Base-by-base conservation (phyloP, 2,113 vertebrate species). In the Limnothrissa miodon region DNA sequence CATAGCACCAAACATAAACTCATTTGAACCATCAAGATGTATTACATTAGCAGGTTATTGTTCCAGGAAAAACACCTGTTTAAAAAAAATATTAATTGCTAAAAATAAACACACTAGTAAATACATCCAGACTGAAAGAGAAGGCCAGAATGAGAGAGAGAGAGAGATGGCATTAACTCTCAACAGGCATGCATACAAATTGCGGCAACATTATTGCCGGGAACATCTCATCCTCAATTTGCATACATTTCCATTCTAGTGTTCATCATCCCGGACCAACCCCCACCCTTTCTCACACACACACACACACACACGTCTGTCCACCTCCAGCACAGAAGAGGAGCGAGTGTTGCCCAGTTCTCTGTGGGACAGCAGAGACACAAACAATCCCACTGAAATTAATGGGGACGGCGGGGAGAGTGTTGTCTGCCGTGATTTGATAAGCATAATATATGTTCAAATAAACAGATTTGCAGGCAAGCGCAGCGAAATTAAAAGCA, bases 221-320 rank as follows among this genome's bases (percentile, higher is more conserved):
- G 45, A 21, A 10, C 29, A 42, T 78, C 46, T 74, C 39, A 62
- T 78, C 62, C 39, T 1, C 78, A 36, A 85, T 89, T 86, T 86
- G 83, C 86, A 86, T 86, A 83, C 62, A 82, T 87, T 89, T 80
- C n/a, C 81, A 85, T 83, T 81, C 74, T 17, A 45, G 48, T 86
- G 66, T 42, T 79, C 48, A 66, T 23, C 56, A 66, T 70, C 79
- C 56, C 79, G 19, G 21, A n/a, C 29, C 74, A 81, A 42, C 78
- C 39, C 81, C 79, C 33, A 39, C 33, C 6, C 19, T 79, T 81
- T n/a, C n/a, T n/a, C n/a, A n/a, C n/a, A n/a, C n/a, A n/a, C n/a
- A n/a, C n/a, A n/a, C n/a, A n/a, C n/a, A 48, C 45, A 25, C 56
- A 36, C 66, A 15, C 5, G 15, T 29, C 25, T 46, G 3, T 21